Base-by-base conservation (phyloP, 1,140 invertebrate genomes). In the Prorops nasuta region DNA sequence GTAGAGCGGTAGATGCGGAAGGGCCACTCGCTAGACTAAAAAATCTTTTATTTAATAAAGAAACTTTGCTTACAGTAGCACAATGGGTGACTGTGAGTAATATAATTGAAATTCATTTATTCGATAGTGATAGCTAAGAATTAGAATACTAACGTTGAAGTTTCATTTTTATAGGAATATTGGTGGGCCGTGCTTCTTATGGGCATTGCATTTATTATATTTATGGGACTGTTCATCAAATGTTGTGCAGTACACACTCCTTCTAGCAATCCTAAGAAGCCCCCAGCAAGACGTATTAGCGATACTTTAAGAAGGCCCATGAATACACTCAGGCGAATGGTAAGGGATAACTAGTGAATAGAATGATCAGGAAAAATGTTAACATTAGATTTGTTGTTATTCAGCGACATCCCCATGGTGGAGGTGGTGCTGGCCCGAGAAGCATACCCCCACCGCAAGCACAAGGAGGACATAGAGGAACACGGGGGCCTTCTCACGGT, bases 241-340 rank as follows among this genome's bases (percentile, higher is more conserved):
- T 97, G 96, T 71, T 99, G 96, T 79, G 96, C 97, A 12, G 96
- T 99, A 42, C 96, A 99, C 73, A 99, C 97, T 34, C 97, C 97
- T 15, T 97, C 94, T 38, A 95, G 90, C 41, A 98, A 98, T 83
- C 96, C 96, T 8, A 94, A 94, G 71, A 90, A 92, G 65, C 87
- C 89, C 39, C 90, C 91, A 0, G 90, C 91, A 3, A 83, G 90
- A 55, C 83, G 91, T 48, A 84, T 95, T 50, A 89, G 88, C 55
- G 92, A 96, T 72, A 95, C 93, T 10, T 76, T 96, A 9, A 80
- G 91, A 34, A 83, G 90, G 55, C 92, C 92, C 12, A 93, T 94
- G 83, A 91, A 92, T 68, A 94, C 92, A 18, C 72, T 95, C 20
- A 79, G 91, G 60, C 81, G 91, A 77, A 94, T 92, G 87, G 84